Evolutionary conservation across 2,888 invertebrate genomes (phyloP).

Genomic region (Tetrapedia diversipes): DNA sequence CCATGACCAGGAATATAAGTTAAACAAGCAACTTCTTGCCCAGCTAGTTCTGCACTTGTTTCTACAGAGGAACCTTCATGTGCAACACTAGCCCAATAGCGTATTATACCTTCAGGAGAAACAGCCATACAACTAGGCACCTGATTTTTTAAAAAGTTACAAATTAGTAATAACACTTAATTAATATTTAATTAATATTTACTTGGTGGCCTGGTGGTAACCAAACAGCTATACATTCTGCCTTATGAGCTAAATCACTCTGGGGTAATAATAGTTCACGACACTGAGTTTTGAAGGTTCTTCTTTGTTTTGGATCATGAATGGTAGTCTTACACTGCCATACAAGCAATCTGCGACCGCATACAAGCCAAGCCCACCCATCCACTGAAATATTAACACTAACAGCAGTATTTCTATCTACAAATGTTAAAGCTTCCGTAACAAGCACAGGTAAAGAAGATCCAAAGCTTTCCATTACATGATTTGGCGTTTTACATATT

Average conservation of each 20-base stretch:
- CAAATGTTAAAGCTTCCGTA: slow-evolving; percentile 93
- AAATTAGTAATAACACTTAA: background rate
- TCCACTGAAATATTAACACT: slow-evolving; percentile 87
- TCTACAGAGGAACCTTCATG: slow-evolving; percentile 94
- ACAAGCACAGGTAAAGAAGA: slow-evolving; percentile 93
- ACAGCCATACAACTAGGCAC: slow-evolving; percentile 95
- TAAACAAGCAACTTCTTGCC: slow-evolving; percentile 92
- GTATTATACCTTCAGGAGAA: slow-evolving; percentile 95
- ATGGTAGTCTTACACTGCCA: slow-evolving; percentile 89
- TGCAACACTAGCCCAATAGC: slow-evolving; percentile 96
- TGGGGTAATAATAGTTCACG: slow-evolving; percentile 94
- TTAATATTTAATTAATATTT: background rate
- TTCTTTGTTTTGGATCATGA: slow-evolving; percentile 78
- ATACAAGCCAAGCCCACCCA: slow-evolving; percentile 94
- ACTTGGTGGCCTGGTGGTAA: slow-evolving; percentile 85
- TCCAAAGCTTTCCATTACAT: slow-evolving; percentile 91
- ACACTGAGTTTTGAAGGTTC: slow-evolving; percentile 87
- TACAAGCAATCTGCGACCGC: slow-evolving; percentile 91
- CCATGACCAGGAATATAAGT: slow-evolving; percentile 88
- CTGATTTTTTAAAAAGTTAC: slow-evolving; percentile 73
- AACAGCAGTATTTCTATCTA: slow-evolving; percentile 86
- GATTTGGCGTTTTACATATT: slow-evolving; percentile 89
- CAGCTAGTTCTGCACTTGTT: slow-evolving; percentile 92
- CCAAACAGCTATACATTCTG: slow-evolving; percentile 91
- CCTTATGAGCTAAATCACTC: slow-evolving; percentile 95